Base-by-base conservation (phyloP, 2,113 vertebrate genomes). In the Chionodraco myersi region DNA sequence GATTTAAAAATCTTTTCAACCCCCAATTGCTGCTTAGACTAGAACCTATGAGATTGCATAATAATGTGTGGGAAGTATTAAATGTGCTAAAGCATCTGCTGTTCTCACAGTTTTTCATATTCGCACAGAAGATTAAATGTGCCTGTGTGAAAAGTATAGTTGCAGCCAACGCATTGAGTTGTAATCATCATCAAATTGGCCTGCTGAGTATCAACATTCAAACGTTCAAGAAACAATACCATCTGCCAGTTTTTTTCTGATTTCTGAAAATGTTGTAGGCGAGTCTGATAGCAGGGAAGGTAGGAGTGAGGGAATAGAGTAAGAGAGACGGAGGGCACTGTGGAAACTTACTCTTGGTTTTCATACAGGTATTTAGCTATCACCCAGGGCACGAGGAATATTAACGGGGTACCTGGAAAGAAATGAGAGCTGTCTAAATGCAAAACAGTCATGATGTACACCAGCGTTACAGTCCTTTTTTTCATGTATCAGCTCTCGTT, bases 371-470 rank as follows among this genome's bases (percentile, higher is more conserved):
- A 96, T 91, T 97, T 99, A 57, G 95, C 90, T 0, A 94, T 75
- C 0, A 96, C 94, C 98, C 98, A 99, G 13, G 97, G 97, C 61
- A 96, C 72, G 10, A 99, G 94, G 62, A 99, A 99, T 72, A 99
- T 93, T 87, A 99, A 47, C 0, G 98, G 98, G 0, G 97, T 93
- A 4, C 98, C 98, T 99, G 95, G 2, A 53, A 87, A 87, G 53
- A 92, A 62, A 83, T 30, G 56, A 82, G 52, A 76, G 44, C 10
- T 4, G 18, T 65, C 44, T 76, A 62, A 79, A 75, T 79, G 56
- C 48, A 75, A 58, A 82, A 15, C 13, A 79, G 30, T 34, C n/a
- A 18, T 23, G 47, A 52, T 26, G 10, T 30, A 63, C 36, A 44
- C 8, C 15, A 2, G 4, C 10, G 7, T 54, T 16, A 26, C 5